Percentiles rank a stretch among this genome's conserved stretches.
These are phyloP conservation scores for Scolopax rusticola DNA, from an alignment of 2,797 vertebrate species.

Conservation along the genomic window DNA sequence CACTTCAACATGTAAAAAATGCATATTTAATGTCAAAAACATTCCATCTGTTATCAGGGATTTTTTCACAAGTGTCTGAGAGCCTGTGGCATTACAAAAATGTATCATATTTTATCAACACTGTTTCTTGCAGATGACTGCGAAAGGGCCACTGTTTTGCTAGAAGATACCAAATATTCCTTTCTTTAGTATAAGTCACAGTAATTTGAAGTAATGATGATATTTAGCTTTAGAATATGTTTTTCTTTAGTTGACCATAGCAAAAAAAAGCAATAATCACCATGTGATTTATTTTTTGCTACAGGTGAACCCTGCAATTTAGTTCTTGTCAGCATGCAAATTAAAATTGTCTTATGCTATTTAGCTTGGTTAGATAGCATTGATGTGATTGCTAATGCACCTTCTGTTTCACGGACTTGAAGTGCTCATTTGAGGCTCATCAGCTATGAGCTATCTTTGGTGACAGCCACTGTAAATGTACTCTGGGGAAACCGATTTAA, in stretches of 20 bases:
- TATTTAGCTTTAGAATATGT: neutral
- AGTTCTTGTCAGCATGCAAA: slow-evolving; percentile 57
- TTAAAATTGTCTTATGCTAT: slow-evolving; percentile 56
- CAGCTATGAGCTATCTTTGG: slow-evolving; percentile 50
- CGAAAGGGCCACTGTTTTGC: slow-evolving; percentile 14
- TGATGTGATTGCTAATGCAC: slow-evolving; percentile 45
- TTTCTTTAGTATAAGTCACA: slow-evolving; percentile 1
- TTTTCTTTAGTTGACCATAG: slow-evolving; percentile 11
- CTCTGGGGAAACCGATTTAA: slow-evolving; percentile 13
- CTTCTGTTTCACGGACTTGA: slow-evolving; percentile 40
- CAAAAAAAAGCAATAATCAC: neutral
- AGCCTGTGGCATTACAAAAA: neutral
- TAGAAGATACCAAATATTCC: neutral
- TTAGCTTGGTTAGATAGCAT: slow-evolving; percentile 49
- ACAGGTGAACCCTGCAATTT: slow-evolving; percentile 64
- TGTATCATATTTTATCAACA: slow-evolving; percentile 1
- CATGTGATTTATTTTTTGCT: slow-evolving; percentile 31
- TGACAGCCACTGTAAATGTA: slow-evolving; percentile 55
- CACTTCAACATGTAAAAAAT: neutral
- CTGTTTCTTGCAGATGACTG: neutral
- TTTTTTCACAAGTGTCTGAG: slow-evolving; percentile 1
- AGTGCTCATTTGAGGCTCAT: slow-evolving; percentile 33
- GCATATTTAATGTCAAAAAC: slow-evolving; percentile 40
- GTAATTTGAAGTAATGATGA: neutral
- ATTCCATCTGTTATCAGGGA: slow-evolving; percentile 35